Percentiles rank a stretch among this genome's conserved stretches.
Conservation (phyloP, 1,140 invertebrate species). For the Cephus cinctus region DNA sequence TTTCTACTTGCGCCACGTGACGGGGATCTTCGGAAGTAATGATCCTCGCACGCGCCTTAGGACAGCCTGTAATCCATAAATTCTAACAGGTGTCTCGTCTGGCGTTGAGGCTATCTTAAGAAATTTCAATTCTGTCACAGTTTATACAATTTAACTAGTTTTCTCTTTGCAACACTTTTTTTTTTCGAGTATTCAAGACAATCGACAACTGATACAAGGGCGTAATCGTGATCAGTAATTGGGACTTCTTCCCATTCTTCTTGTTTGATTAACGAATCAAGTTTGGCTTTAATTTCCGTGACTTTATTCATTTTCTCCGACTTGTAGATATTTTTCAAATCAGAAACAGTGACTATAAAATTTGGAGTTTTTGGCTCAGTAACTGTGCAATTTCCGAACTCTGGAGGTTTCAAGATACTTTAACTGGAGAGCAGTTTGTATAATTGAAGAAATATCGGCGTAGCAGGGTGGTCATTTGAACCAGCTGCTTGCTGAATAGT, state of each 20-base stretch:
- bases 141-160: slow-evolving; percentile 9
- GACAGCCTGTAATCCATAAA: too few relatives aligned
- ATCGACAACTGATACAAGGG: not conserved
- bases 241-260: slow-evolving; percentile 1
- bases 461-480: slow-evolving; percentile 4
- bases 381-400: slow-evolving; percentile 7
- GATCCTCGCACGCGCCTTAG: too few relatives aligned
- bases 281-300: not conserved
- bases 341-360: not conserved
- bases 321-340: not conserved
- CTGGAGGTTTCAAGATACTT: slow-evolving; percentile 8
- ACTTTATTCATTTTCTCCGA: not conserved
- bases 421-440: not conserved
- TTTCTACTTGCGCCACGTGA: too few relatives aligned
- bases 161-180: not conserved
- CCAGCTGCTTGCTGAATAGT: not conserved
- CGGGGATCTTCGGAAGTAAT: too few relatives aligned
- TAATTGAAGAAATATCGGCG: slow-evolving; percentile 3
- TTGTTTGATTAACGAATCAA: slow-evolving; percentile 2
- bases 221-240: slow-evolving; percentile 1
- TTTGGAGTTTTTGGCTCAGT: not conserved
- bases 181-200: not conserved
- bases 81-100: too few relatives aligned
- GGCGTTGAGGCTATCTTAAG: too few relatives aligned
- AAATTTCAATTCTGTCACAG: too few relatives aligned